A percentile compares a stretch with the other conserved stretches of the same genome.
These are phyloP conservation scores for Labeo catla DNA, from an alignment of 2,113 vertebrate genomes.

Conservation along the genomic window DNA sequence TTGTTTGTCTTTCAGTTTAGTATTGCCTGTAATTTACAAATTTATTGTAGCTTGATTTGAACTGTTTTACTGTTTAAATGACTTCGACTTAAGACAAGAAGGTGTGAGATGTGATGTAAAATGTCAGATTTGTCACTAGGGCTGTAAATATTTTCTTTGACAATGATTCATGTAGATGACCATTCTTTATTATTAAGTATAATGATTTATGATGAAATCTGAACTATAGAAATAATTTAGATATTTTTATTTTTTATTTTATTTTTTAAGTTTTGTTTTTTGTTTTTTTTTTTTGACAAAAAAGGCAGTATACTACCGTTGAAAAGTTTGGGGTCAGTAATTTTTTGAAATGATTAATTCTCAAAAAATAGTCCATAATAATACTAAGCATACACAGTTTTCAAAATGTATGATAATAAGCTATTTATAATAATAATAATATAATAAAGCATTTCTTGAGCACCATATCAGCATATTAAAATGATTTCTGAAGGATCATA, in stretches of 20 bases:
- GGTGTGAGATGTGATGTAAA: neutral
- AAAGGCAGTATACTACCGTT: neutral
- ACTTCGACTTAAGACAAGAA: neutral
- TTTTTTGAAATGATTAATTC: neutral
- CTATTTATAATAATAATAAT: neutral
- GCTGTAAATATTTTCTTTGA: neutral
- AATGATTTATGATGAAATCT: neutral
- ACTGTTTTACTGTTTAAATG: neutral
- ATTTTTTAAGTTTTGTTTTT: no score
- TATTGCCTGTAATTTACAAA: neutral
- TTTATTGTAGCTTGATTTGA: neutral
- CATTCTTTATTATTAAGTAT: neutral
- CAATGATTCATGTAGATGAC: neutral
- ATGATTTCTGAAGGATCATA: neutral
- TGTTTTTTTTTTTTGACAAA: no score
- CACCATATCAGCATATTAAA: neutral
- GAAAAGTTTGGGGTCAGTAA: neutral
- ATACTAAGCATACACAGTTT: neutral
- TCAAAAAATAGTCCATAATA: neutral
- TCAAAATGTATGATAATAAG: neutral
- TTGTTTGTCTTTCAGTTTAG: neutral
- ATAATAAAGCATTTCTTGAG: neutral
- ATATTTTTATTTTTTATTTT: neutral
- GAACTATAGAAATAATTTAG: neutral
- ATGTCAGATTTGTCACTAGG: neutral